Evolutionary conservation across 2,113 vertebrate genomes (phyloP), one percentile per base, ranked within the genome.

Genomic region (Tapirus terrestris): DNA sequence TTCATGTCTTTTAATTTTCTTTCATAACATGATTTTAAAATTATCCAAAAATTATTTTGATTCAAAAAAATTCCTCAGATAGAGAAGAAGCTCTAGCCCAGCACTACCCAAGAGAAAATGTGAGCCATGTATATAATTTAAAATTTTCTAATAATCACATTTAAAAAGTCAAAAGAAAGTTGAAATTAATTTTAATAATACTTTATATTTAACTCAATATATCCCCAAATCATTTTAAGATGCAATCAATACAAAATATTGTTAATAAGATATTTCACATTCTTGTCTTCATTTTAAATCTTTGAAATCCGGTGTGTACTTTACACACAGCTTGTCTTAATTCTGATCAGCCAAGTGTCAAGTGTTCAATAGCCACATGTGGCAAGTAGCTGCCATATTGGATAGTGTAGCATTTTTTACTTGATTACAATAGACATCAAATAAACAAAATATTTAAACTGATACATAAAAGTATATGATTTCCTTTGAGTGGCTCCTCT

Each of bases 341-440:
- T 53, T 58, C 83, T 70, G 33, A 79, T 1, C 2, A 76, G 20
- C 25, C 21, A 8, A 1, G 3, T 20, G 16, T 7, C 43, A 48
- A 1, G 1, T 39, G 2, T 20, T 53, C 11, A 39, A 31, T 6
- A 79, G 51, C 36, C 31, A 31, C 27, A 3, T 1, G 10, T 36
- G 48, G 25, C 3, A 0, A 33, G 8, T 4, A 36, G 16, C 27
- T 29, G 31, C 53, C 25, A 1, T 29, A 18, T 18, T 33, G n/a
- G 16, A 43, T 8, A 0, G 6, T 5, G 0, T 4, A n/a, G 27
- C 2, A 3, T 21, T 13, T n/a, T 25, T 70, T 31, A 65, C 56
- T 92, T 92, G 20, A n/a, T 10, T 65, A 29, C 3, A 58, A 0
- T 4, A 36, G 25, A 67, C 5, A 72, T 6, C 45, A 79, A 25